A percentile compares a stretch with the other conserved stretches of the same genome.
phyloP scores from a whole-genome alignment of 2,888 invertebrate genomes.

The Notocelia uddmanniana region DNA sequence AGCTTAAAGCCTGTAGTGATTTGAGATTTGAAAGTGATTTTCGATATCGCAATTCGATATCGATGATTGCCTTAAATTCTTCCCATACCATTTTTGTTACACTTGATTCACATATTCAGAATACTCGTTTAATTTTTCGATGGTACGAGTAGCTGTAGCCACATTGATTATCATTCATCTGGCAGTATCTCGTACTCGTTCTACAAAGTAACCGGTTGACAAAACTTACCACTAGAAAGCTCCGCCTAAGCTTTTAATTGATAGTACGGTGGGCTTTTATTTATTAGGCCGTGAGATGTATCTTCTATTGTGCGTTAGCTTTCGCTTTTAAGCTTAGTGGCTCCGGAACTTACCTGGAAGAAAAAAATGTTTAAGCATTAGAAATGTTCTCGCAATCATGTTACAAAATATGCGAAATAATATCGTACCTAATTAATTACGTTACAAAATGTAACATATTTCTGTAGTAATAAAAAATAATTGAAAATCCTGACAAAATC shows the following conservation, averaged over 20 bases:
- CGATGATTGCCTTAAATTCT: no score
- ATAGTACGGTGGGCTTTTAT: conserved; percentile 25
- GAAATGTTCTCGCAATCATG: neutral
- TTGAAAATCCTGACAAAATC: no score
- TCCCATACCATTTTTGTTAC: no score
- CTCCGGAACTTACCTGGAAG: conserved; percentile 40
- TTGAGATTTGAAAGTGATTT: no score
- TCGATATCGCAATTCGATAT: no score
- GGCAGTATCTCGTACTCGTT: neutral
- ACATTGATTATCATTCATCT: neutral
- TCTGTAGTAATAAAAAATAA: neutral
- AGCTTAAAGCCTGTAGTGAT: no score
- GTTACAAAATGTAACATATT: neutral
- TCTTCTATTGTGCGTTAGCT: conserved; percentile 29
- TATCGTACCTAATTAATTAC: neutral
- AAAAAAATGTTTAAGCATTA: conserved; percentile 16
- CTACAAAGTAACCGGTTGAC: conserved; percentile 24
- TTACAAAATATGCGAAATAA: neutral
- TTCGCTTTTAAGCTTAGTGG: conserved; percentile 28
- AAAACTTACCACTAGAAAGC: conserved; percentile 43
- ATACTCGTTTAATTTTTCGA: no score
- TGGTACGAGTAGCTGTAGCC: neutral
- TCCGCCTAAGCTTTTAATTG: conserved; percentile 34
- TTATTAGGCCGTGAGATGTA: conserved; percentile 26
- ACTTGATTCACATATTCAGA: no score